Conservation (phyloP, 1,140 invertebrate genomes). For the Drosophila guanche region DNA sequence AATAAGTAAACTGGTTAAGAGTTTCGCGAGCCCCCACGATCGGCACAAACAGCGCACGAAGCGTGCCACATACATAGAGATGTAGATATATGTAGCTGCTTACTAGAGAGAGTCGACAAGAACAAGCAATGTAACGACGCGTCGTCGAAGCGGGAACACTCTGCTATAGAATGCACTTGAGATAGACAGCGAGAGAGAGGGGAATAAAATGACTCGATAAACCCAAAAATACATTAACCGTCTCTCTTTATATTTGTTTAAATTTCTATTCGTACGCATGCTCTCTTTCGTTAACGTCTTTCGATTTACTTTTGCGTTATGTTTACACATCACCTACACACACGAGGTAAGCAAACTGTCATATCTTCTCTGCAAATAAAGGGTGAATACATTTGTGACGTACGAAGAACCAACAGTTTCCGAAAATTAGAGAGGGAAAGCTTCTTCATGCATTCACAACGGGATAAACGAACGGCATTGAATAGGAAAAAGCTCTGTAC, state of each 20-base stretch:
- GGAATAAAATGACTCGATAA: conserved; percentile 3
- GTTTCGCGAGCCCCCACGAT: conserved; percentile 64
- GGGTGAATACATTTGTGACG: conserved; percentile 20
- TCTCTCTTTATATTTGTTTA: conserved; percentile 23
- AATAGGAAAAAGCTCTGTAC: conserved; percentile 18
- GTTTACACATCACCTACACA: neutral
- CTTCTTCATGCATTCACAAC: neutral
- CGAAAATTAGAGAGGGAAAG: neutral
- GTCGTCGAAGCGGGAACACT: conserved; percentile 59
- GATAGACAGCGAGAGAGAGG: conserved; percentile 1
- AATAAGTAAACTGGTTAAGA: conserved; percentile 77
- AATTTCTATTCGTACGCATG: conserved; percentile 2
- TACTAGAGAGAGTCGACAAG: conserved; percentile 31
- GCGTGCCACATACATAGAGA: conserved; percentile 3
- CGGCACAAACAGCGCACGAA: conserved; percentile 16
- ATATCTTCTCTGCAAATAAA: conserved; percentile 3
- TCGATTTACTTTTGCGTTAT: neutral
- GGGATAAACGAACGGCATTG: neutral
- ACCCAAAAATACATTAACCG: conserved; percentile 22
- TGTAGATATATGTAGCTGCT: conserved; percentile 15
- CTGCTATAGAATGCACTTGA: conserved; percentile 15
- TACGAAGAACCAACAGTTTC: neutral
- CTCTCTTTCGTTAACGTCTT: conserved; percentile 1
- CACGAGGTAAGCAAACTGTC: neutral
- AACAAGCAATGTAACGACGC: conserved; percentile 48